Evolutionary conservation across 1,140 invertebrate genomes (phyloP).

Genomic region (Drosophila nasuta): DNA sequence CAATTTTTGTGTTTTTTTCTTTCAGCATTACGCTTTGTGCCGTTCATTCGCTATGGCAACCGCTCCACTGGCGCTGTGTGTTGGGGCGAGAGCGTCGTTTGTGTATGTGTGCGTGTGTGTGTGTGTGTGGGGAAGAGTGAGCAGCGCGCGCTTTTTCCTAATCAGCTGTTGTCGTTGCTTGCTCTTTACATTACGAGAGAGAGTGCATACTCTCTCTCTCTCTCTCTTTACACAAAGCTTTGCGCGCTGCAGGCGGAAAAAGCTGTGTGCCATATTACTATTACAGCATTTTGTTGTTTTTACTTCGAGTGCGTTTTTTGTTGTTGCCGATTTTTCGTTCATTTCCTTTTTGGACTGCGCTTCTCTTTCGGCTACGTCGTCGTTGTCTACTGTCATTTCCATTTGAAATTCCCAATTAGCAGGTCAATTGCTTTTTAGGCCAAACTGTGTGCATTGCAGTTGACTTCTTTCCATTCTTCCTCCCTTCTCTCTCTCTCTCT

Average conservation of each 20-base stretch:
- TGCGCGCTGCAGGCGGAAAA: slow-evolving; percentile 45
- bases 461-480: slow-evolving; percentile 16
- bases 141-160: slow-evolving; percentile 56
- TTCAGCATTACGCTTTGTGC: slow-evolving; percentile 70
- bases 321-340: slow-evolving; percentile 46
- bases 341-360: slow-evolving; percentile 55
- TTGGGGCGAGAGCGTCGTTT: background rate
- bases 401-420: slow-evolving; percentile 73
- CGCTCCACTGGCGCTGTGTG: slow-evolving; percentile 52
- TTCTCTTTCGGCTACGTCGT: slow-evolving; percentile 25
- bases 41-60: slow-evolving; percentile 81
- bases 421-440: slow-evolving; percentile 83
- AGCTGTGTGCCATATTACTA: slow-evolving; percentile 52
- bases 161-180: slow-evolving; percentile 45
- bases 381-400: slow-evolving; percentile 50
- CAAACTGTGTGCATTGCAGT: slow-evolving; percentile 81
- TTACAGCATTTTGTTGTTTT: slow-evolving; percentile 46
- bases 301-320: background rate
- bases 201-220: slow-evolving; percentile 11
- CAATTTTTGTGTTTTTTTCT: slow-evolving; percentile 42
- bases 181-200: slow-evolving; percentile 21
- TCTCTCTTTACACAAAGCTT: slow-evolving; percentile 27
- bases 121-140: slow-evolving; percentile 19
- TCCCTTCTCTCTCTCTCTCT: background rate
- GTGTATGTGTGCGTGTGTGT: background rate